Conservation (phyloP, 1,140 invertebrate species). For the Drosophila ercepeae region DNA sequence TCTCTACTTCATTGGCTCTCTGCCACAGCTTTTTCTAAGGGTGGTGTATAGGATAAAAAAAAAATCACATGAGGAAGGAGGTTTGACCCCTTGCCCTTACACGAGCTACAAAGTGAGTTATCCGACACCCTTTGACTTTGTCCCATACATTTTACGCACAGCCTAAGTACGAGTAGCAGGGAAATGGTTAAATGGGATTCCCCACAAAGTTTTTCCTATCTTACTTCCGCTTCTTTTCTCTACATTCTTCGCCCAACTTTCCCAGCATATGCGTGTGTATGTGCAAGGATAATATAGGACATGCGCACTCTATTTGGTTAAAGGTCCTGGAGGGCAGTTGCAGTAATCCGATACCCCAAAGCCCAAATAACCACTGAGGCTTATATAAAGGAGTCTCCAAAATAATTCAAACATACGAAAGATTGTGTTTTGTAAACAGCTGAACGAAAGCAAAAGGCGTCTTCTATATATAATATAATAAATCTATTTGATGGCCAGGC, state of each 20-base stretch:
- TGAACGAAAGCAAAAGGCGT: neutral
- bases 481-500: constrained; percentile 4
- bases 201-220: constrained; percentile 10
- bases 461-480: neutral
- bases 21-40: constrained; percentile 28
- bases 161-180: neutral
- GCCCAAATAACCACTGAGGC: constrained; percentile 9
- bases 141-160: neutral
- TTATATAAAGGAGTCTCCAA: constrained; percentile 55
- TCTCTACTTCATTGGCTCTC: constrained; percentile 50
- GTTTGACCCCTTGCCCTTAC: constrained; percentile 3
- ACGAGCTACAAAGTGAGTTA: neutral
- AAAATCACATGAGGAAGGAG: neutral
- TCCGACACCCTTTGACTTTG: neutral
- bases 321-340: constrained; percentile 49
- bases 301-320: constrained; percentile 68
- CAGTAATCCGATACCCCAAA: constrained; percentile 34
- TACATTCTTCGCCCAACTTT: neutral
- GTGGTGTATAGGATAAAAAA: neutral
- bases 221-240: constrained; percentile 1
- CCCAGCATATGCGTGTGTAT: constrained; percentile 31
- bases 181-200: constrained; percentile 11
- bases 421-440: constrained; percentile 17
- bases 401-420: neutral
- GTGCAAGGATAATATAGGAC: constrained; percentile 59